Evolutionary conservation across 2,113 vertebrate species (phyloP), one percentile per base, ranked within the genome.

Genomic region (Pluvianellus socialis): DNA sequence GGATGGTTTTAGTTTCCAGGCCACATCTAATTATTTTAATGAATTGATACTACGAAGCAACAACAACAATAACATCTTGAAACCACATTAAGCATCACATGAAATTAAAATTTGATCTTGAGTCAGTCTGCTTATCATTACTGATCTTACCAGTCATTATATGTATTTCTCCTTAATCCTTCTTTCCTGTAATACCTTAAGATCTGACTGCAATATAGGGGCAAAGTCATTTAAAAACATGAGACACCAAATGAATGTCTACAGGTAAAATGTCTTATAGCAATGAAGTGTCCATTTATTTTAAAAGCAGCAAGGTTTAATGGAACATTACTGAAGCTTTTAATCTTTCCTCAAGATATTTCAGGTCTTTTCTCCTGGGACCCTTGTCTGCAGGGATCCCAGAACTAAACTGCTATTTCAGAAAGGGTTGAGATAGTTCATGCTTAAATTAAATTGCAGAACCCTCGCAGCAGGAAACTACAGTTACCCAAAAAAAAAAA

Each of bases 241-340:
- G 53, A 94, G 79, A 89, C 20, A 66, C 24, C 49, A 97, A 96
- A 92, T 77, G 62, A 95, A 92, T 92, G 71, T 76, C 73, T 95
- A 90, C 94, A 96, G 87, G 94, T 96, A 95, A 96, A 94, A 94
- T 58, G n/a, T 92, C 92, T 96, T 95, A 76, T 65, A 96, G 91
- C 82, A 92, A 95, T 96, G 96, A 97, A 97, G 67, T 61, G 96
- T 98, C 90, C 42, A 89, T 96, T 97, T 97, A 97, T 92, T 96
- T 96, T 97, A 95, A 97, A 97, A 97, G 92, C 93, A 94, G 52
- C 15, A 71, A 84, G 63, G 85, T 95, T 98, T 98, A 98, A 98
- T 97, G 96, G 95, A 96, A 98, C 96, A 97, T 97, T 97, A 98
- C 96, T 95, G 96, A 97, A 97, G 95, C 96, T 97, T 97, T 98